Conservation (phyloP, 2,888 invertebrate genomes). For the Punctoribates punctum region DNA sequence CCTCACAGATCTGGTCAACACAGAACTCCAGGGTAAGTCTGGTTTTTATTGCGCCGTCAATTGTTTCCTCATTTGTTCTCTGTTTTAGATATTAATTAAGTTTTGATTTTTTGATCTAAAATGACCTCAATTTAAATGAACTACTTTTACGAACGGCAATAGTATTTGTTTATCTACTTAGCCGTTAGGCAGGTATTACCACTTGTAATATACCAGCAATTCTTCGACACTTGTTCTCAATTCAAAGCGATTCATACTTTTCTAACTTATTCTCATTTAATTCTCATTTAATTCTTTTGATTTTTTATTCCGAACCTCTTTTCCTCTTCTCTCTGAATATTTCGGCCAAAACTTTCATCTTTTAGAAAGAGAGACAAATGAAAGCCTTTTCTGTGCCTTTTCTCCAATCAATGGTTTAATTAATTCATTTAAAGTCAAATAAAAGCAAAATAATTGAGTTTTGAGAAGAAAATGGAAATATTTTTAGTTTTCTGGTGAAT, state of each 20-base stretch:
- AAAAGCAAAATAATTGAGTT: background rate
- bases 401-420: too few relatives aligned
- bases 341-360: too few relatives aligned
- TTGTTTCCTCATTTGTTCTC: background rate
- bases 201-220: conserved; percentile 9
- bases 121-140: conserved; percentile 36
- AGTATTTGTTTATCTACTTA: conserved; percentile 33
- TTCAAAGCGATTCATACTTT: background rate
- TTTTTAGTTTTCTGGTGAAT: conserved; percentile 4
- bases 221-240: conserved; percentile 7
- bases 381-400: too few relatives aligned
- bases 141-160: conserved; percentile 16
- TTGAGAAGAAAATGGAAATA: background rate
- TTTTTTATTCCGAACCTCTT: background rate
- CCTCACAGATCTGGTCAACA: conserved; percentile 74
- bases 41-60: background rate
- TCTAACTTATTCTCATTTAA: background rate
- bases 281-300: background rate
- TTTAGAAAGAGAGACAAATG: too few relatives aligned
- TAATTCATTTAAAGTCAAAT: too few relatives aligned
- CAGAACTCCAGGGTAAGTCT: conserved; percentile 80
- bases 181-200: conserved; percentile 31
- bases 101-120: background rate
- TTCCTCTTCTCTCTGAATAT: too few relatives aligned
- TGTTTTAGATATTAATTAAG: background rate